Percentiles rank a stretch among this genome's conserved stretches.
Evolutionary conservation across 2,888 invertebrate species (phyloP).

Genomic region (Lagria hirta): DNA sequence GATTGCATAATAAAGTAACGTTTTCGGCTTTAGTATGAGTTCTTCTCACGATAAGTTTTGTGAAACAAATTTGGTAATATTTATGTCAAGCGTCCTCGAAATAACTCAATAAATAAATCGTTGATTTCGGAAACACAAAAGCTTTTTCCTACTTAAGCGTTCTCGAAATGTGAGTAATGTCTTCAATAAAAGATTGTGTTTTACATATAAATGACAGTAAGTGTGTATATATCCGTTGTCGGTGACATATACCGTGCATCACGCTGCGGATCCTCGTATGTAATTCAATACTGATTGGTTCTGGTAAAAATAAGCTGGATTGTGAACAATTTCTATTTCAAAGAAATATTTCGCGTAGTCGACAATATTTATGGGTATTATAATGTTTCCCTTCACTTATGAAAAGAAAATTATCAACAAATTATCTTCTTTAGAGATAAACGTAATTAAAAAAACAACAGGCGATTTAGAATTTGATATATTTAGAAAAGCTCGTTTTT

Average conservation of each 20-base stretch:
- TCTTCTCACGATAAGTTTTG: conserved; percentile 4
- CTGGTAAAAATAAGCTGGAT: conserved; percentile 26
- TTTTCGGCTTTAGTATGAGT: neutral
- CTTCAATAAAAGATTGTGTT: conserved; percentile 26
- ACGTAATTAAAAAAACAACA: too few relatives aligned
- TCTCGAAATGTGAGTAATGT: conserved; percentile 23
- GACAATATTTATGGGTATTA: too few relatives aligned
- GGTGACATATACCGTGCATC: conserved; percentile 26
- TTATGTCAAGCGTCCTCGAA: conserved; percentile 6
- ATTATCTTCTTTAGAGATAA: neutral
- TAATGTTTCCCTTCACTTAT: conserved; percentile 3
- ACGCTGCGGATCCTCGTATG: conserved; percentile 25
- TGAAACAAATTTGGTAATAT: conserved; percentile 4
- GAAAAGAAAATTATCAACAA: conserved; percentile 2
- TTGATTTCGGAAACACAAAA: conserved; percentile 13
- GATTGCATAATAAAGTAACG: conserved; percentile 1
- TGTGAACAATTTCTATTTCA: too few relatives aligned
- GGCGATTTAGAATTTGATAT: too few relatives aligned
- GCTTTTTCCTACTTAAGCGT: conserved; percentile 6
- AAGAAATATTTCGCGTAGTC: conserved; percentile 11
- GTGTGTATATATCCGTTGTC: conserved; percentile 28
- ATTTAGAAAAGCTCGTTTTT: too few relatives aligned
- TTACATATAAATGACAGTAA: conserved; percentile 27
- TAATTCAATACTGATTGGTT: conserved; percentile 28
- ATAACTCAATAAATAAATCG: conserved; percentile 17